Evolutionary conservation across 2,113 vertebrate genomes (phyloP), one percentile per base, ranked within the genome.

Genomic region (Prochilodus magdalenae): DNA sequence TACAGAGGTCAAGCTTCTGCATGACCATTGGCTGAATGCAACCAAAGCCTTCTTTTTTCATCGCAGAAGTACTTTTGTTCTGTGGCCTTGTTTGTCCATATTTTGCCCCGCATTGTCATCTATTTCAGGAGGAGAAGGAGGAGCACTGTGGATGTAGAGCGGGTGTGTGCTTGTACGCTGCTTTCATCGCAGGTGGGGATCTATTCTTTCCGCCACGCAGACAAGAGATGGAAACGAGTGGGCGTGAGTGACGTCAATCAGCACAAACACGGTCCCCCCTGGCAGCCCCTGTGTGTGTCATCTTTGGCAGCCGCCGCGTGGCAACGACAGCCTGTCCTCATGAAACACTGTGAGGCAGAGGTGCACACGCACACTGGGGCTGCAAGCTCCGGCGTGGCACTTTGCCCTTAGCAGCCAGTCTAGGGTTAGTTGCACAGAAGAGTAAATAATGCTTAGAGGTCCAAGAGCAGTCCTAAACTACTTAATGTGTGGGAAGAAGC

Each of bases 241-340:
- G 93, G 91, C 75, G 91, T 88, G 86, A 84, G 91, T 94, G 92
- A 94, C 91, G 92, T 93, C 93, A 93, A 92, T 91, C 91, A 90
- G 86, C 70, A 86, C 77, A 88, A 40, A 88, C 77, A 86, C 73
- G 72, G 73, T 77, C 79, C 76, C 84, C 73, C 84, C 71, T 65
- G 60, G 75, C 24, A 49, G 81, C 73, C 67, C 66, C 29, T 66
- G 30, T 30, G 49, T 77, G 63, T 84, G 82, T 86, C 70, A 70
- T 84, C 18, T 62, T 73, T 53, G 73, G 60, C 78, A 49, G 44
- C 67, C 55, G 78, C 73, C 60, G 40, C 67, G 53, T 78, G 84
- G 71, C 63, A 78, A 65, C 33, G 29, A 53, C 53, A 30, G 12
- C 63, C 70, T 60, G 44, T 63, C 70, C 49, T 77, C 70, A 53